Percentiles rank a stretch among this genome's conserved stretches.
These are phyloP conservation scores for Erinaceus europaeus DNA, from an alignment of 2,113 vertebrate genomes.

Conservation along the genomic window DNA sequence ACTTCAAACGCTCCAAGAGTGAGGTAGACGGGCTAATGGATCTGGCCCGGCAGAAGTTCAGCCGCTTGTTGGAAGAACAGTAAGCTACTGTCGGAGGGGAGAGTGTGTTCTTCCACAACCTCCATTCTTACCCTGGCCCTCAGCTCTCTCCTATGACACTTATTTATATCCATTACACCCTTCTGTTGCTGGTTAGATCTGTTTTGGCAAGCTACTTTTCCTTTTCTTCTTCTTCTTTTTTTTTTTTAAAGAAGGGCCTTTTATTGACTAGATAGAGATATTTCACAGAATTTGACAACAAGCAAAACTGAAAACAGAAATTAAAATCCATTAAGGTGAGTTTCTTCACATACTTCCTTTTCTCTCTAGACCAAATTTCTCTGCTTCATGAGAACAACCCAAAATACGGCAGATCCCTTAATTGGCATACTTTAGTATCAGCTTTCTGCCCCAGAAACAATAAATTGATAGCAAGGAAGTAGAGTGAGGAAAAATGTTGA, in stretches of 20 bases:
- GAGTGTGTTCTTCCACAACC: not conserved
- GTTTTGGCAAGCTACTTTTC: not conserved
- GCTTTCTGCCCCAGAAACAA: not conserved
- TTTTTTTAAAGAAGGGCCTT: not conserved
- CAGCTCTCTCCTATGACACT: not conserved
- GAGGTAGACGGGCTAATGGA: slow-evolving; percentile 98
- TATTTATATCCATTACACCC: not conserved
- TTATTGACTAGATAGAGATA: not conserved
- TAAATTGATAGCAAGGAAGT: not conserved
- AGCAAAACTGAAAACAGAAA: slow-evolving; percentile 12
- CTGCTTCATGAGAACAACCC: not conserved
- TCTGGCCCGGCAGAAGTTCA: slow-evolving; percentile 95
- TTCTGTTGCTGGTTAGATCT: slow-evolving; percentile 12
- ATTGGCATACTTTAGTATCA: not conserved
- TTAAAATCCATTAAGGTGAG: not conserved
- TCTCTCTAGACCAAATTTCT: not conserved
- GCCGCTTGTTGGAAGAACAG: slow-evolving; percentile 92
- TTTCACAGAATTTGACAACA: slow-evolving; percentile 19
- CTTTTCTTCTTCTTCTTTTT: not conserved
- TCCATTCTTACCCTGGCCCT: not conserved
- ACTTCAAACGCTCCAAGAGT: slow-evolving; percentile 95
- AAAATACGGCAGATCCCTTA: not conserved
- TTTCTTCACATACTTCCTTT: not conserved
- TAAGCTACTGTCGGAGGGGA: slow-evolving; percentile 77
- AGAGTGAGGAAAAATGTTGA: not conserved